Conservation (phyloP, 2,888 invertebrate genomes). For the Agrotis segetum region DNA sequence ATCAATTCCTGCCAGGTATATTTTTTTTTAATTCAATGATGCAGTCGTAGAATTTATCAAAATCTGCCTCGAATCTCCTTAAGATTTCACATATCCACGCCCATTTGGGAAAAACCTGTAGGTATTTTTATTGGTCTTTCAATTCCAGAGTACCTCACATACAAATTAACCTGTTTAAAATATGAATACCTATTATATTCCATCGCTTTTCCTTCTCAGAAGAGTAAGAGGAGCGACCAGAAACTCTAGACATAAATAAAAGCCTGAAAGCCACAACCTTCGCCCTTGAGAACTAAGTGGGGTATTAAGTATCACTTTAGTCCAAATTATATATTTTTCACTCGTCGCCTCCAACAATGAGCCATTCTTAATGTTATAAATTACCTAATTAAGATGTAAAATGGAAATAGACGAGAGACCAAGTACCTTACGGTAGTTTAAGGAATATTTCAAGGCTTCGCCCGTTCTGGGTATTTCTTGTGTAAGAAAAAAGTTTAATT, state of each 20-base stretch:
- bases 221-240: conserved; percentile 7
- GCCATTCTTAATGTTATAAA: conserved; percentile 55
- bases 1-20: too few relatives aligned
- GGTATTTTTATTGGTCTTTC: too few relatives aligned
- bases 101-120: too few relatives aligned
- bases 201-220: conserved; percentile 8
- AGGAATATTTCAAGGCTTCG: conserved; percentile 17
- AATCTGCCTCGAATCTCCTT: too few relatives aligned
- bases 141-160: too few relatives aligned
- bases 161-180: too few relatives aligned
- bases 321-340: conserved; percentile 59
- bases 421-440: conserved; percentile 39
- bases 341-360: conserved; percentile 45
- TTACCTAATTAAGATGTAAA: conserved; percentile 58
- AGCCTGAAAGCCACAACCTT: conserved; percentile 28
- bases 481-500: conserved; percentile 19
- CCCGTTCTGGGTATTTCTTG: background rate
- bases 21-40: too few relatives aligned
- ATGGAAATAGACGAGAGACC: conserved; percentile 50
- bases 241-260: conserved; percentile 45
- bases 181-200: background rate
- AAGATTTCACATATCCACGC: too few relatives aligned
- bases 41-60: too few relatives aligned
- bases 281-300: conserved; percentile 51
- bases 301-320: conserved; percentile 57